Evolutionary conservation across 2,797 vertebrate genomes (phyloP).

Genomic region (Typhlichthys subterraneus): DNA sequence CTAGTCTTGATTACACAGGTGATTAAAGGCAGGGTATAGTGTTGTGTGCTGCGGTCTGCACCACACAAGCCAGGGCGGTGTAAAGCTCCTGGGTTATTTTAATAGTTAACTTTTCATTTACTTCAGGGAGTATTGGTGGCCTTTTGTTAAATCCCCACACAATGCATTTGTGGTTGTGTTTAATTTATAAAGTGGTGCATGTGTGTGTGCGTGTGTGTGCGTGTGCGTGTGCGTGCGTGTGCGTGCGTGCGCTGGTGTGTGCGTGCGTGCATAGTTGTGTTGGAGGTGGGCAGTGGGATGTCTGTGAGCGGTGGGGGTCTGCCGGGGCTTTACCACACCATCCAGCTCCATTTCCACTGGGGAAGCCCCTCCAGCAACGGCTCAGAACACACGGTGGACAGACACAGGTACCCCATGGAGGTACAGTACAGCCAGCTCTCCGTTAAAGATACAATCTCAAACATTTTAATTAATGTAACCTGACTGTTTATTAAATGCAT

Average conservation of each 20-base stretch:
- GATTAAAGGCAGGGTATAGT: too few relatives aligned
- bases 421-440: slow-evolving; percentile 68
- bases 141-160: too few relatives aligned
- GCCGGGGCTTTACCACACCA: slow-evolving; percentile 71
- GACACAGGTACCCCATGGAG: slow-evolving; percentile 83
- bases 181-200: not conserved
- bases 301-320: slow-evolving; percentile 81
- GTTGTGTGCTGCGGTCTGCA: too few relatives aligned
- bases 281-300: slow-evolving; percentile 77
- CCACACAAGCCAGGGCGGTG: too few relatives aligned
- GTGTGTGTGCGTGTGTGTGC: not conserved
- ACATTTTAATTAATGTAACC: too few relatives aligned
- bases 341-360: slow-evolving; percentile 91
- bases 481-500: too few relatives aligned
- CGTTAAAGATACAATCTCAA: not conserved
- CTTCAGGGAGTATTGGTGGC: too few relatives aligned
- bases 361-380: slow-evolving; percentile 74
- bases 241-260: slow-evolving; percentile 1
- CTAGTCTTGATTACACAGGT: not conserved
- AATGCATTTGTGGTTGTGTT: too few relatives aligned
- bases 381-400: slow-evolving; percentile 84
- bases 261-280: slow-evolving; percentile 69
- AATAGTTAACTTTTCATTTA: too few relatives aligned
- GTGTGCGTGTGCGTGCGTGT: not conserved
- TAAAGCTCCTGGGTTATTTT: too few relatives aligned